Evolutionary conservation across 2,888 invertebrate genomes (phyloP), one percentile per base, ranked within the genome.

Genomic region (Amiota mariae): DNA sequence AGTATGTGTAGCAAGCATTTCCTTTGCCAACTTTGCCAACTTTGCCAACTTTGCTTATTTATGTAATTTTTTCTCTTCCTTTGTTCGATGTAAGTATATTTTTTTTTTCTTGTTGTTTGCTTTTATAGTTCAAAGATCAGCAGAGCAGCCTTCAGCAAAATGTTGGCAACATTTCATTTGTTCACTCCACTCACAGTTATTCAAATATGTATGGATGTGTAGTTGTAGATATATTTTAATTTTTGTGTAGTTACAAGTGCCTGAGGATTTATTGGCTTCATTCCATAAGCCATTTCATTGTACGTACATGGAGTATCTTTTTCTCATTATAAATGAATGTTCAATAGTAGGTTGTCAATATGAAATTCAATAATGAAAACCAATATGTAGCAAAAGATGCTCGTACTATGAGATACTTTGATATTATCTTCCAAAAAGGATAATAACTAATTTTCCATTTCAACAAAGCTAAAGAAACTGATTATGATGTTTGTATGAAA

Each of bases 151-250:
- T 59, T 59, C 8, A 13, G 59, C 4, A 59, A 18, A 59, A 20
- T n/a, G 10, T 36, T 63, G 63, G 63, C 63, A 63, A 63, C 36
- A 36, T 63, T 63, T 36, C 36, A 36, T n/a, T 63, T 63, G 63
- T 46, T 12, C 46, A n/a, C 36, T 13, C 36, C 11, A 18, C 24
- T 20, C 59, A 3, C 24, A 59, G 24, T 24, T 24, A 3, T 3
- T 24, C 2, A 1, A 24, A 24, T 24, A 24, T 24, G 3, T 3
- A 24, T 24, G n/a, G n/a, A 24, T 24, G 24, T 24, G 24, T 24
- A 24, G 24, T 24, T 24, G 24, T 24, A 24, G 1, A 24, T 2
- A 11, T 0, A 59, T 59, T 59, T 59, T 24, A 59, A 59, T 63
- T 24, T 24, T 13, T 63, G n/a, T 18, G 46, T n/a, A 9, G 24